These are phyloP conservation scores for Limnephilus rhombicus DNA, from an alignment of 2,888 invertebrate genomes.

Conservation along the genomic window DNA sequence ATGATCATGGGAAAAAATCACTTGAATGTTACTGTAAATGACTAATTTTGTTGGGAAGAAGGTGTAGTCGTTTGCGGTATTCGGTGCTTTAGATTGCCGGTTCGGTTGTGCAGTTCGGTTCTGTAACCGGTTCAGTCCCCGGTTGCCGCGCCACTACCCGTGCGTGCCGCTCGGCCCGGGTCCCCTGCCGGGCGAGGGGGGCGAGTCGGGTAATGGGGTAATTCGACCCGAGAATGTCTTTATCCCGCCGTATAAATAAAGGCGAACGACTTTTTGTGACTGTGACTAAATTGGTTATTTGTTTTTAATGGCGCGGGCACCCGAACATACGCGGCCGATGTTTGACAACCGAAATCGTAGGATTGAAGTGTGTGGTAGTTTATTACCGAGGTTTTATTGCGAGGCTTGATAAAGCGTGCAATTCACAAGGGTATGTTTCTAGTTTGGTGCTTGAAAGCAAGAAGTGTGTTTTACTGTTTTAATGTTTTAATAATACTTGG, in stretches of 20 bases:
- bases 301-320: slow-evolving; percentile 64
- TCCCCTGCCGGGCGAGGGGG: slow-evolving; percentile 22
- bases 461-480: neutral
- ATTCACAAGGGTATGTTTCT: neutral
- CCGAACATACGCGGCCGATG: slow-evolving; percentile 45
- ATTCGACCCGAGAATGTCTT: slow-evolving; percentile 66
- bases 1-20: too few relatives aligned
- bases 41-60: too few relatives aligned
- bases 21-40: too few relatives aligned
- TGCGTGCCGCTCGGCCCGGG: slow-evolving; percentile 9
- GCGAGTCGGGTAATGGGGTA: slow-evolving; percentile 62
- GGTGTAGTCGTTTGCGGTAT: too few relatives aligned
- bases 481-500: too few relatives aligned
- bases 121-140: neutral
- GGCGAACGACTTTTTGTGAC: slow-evolving; percentile 66
- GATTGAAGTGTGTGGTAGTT: slow-evolving; percentile 18
- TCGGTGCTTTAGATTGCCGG: neutral
- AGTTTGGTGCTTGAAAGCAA: neutral
- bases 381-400: neutral
- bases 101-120: neutral
- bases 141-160: slow-evolving; percentile 35
- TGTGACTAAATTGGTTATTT: slow-evolving; percentile 66
- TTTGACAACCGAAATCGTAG: slow-evolving; percentile 21
- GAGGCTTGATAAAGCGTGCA: neutral
- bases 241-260: slow-evolving; percentile 66